These are phyloP conservation scores for Tipula vernalis DNA, from an alignment of 2,888 invertebrate species.

Conservation along the genomic window DNA sequence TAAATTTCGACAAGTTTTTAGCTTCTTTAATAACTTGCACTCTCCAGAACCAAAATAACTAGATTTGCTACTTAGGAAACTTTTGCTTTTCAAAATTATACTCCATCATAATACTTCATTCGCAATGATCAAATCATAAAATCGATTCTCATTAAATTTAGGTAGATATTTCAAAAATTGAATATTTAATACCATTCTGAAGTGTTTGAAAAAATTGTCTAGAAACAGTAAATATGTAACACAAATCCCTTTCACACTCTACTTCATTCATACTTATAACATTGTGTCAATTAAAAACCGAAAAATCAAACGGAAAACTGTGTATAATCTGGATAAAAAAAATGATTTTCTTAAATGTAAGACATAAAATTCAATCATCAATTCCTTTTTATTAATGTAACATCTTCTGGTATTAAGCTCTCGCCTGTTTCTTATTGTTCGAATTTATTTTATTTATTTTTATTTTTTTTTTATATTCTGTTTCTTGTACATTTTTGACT, in stretches of 20 bases:
- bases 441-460: not conserved
- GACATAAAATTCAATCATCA: constrained; percentile 9
- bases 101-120: no score
- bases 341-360: not conserved
- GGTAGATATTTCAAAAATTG: no score
- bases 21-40: no score
- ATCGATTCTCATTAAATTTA: no score
- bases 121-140: no score
- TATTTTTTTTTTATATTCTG: not conserved
- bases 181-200: no score
- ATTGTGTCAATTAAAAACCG: constrained; percentile 6
- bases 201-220: not conserved
- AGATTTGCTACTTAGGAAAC: no score
- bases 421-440: not conserved
- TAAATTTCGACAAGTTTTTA: no score
- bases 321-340: not conserved
- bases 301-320: not conserved
- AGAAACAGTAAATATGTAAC: not conserved
- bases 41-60: no score
- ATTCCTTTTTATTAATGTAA: not conserved
- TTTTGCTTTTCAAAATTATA: no score
- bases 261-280: not conserved
- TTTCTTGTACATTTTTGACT: not conserved
- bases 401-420: not conserved
- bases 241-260: not conserved